Conservation (phyloP, 2,113 vertebrate species). For the Tachysurus vachellii region DNA sequence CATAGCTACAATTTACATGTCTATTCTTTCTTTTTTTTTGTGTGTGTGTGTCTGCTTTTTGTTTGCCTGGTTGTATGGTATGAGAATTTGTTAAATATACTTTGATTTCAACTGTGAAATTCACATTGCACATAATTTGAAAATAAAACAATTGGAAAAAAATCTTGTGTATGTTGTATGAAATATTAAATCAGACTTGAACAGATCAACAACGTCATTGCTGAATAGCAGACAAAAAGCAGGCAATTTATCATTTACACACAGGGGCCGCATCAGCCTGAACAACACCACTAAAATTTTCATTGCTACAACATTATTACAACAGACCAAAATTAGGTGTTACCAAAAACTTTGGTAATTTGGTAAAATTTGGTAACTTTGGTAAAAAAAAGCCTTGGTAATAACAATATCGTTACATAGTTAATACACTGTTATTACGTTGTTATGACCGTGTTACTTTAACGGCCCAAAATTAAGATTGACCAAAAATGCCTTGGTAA, state of each 20-base stretch:
- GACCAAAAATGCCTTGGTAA: too few species aligned
- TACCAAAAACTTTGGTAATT: too few species aligned
- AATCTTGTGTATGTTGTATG: not conserved
- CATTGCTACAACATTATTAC: not conserved
- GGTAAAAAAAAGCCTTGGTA: not conserved
- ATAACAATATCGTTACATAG: not conserved
- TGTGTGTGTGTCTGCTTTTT: conserved; percentile 44
- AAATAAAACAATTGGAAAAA: conserved; percentile 72
- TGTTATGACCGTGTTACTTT: too few species aligned
- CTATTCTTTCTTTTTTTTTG: conserved; percentile 46
- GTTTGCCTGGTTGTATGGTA: conserved; percentile 60
- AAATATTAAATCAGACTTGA: not conserved
- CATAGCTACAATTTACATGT: conserved; percentile 56
- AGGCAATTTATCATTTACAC: too few species aligned
- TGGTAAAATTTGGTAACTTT: too few species aligned
- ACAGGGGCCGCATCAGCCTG: too few species aligned
- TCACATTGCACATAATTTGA: conserved; percentile 81
- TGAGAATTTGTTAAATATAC: conserved; percentile 67
- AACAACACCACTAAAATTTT: too few species aligned
- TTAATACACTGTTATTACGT: too few species aligned
- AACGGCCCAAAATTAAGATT: too few species aligned
- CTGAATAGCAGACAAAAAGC: too few species aligned
- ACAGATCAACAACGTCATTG: too few species aligned
- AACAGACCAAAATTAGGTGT: not conserved
- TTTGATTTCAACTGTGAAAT: conserved; percentile 82